Base-by-base conservation (phyloP, 2,797 vertebrate species). In the Sebastes vulpes region DNA sequence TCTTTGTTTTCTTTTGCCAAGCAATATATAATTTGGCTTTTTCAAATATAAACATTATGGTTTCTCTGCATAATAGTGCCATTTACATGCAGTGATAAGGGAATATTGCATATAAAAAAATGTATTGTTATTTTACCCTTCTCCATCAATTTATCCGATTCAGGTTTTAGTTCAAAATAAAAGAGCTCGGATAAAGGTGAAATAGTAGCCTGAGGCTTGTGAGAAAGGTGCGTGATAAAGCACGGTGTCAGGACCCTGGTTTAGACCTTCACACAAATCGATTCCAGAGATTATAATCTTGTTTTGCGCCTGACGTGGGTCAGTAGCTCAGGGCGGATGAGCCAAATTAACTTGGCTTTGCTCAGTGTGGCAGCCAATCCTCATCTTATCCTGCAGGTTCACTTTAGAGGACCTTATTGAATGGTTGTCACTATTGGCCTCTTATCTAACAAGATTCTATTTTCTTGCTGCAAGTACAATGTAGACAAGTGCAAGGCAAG, bases 281-380 rank as follows among this genome's bases (percentile, higher is more conserved):
- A 93, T 94, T 94, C 74, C 81, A 82, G 86, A 92, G 94, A 95
- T 94, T 91, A 91, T 93, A 93, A 95, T 95, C 90, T 90, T 92
- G 91, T 95, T 94, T 90, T 93, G 85, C 28, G 64, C 65, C 86
- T 90, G 84, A 92, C 87, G 23, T 57, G 77, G 84, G 89, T 91
- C 90, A 89, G 77, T 88, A 3, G 89, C 88, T 93, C 72, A 68
- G 75, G 91, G 93, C 89, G 7, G 83, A 86, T 84, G 83, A 84
- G 82, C 81, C 80, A 90, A 92, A 93, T 94, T 88, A 92, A 85
- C 81, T 88, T 81, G 85, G 78, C 71, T 88, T 86, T 85, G 87
- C 78, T 91, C 79, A 65, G 68, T 80, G 57, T 79, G 64, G 76
- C 75, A 89, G 85, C 89, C 85, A 88, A 88, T 93, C 86, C 56